Evolutionary conservation across 1,140 invertebrate genomes (phyloP).

Genomic region (Archegozetes longisetosus): DNA sequence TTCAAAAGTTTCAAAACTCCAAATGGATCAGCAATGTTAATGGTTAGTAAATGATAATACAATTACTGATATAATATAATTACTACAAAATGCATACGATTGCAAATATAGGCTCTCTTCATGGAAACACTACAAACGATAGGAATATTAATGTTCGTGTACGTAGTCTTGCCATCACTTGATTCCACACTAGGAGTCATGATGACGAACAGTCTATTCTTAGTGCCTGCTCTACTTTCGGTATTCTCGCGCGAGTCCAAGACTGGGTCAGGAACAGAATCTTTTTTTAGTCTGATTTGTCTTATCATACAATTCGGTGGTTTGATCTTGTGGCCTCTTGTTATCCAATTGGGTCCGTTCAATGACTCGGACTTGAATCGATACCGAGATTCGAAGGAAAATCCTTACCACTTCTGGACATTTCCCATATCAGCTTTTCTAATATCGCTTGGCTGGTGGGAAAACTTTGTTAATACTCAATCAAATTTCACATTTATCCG

Average conservation of each 20-base stretch:
- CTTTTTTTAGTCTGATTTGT: slow-evolving; percentile 28
- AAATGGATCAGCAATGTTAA: slow-evolving; percentile 14
- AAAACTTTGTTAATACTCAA: slow-evolving; percentile 52
- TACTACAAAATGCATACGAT: slow-evolving; percentile 14
- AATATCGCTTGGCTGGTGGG: slow-evolving; percentile 87
- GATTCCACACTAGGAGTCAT: slow-evolving; percentile 83
- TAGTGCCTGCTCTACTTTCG: slow-evolving; percentile 61
- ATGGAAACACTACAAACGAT: slow-evolving; percentile 72
- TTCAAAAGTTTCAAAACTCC: slow-evolving; percentile 43
- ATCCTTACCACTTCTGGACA: slow-evolving; percentile 42
- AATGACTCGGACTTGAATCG: neutral
- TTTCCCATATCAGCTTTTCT: slow-evolving; percentile 64
- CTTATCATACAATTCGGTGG: slow-evolving; percentile 47
- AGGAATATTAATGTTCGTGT: slow-evolving; percentile 66
- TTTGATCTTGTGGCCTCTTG: slow-evolving; percentile 61
- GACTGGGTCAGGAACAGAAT: neutral
- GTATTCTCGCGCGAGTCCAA: slow-evolving; percentile 49
- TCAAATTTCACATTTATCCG: slow-evolving; percentile 45
- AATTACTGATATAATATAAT: slow-evolving; percentile 30
- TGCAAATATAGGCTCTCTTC: slow-evolving; percentile 30
- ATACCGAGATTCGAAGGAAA: too few relatives aligned
- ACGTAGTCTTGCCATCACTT: slow-evolving; percentile 68
- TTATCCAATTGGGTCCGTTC: slow-evolving; percentile 29
- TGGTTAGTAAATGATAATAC: slow-evolving; percentile 15
- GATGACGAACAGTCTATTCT: slow-evolving; percentile 81